phyloP scores from a whole-genome alignment of 1,140 invertebrate species.

The Palaemon carinicauda region DNA sequence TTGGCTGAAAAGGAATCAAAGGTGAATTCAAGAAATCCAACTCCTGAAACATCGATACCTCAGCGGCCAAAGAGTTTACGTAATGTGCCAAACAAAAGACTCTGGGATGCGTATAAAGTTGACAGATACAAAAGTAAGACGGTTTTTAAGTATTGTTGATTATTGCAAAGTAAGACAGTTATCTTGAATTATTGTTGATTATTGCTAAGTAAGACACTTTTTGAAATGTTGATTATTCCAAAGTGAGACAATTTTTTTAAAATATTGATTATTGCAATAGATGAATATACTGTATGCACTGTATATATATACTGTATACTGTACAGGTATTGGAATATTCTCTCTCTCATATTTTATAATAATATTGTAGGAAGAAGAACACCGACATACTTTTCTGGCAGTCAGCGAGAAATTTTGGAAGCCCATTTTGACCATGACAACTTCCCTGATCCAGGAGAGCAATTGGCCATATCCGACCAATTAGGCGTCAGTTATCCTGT shows the following conservation, averaged over 20 bases:
- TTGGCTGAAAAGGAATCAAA: background rate
- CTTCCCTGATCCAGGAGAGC: slow-evolving; percentile 43
- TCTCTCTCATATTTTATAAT: background rate
- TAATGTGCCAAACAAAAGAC: slow-evolving; percentile 26
- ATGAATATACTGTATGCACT: no score
- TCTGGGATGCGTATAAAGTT: slow-evolving; percentile 14
- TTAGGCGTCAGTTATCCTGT: slow-evolving; percentile 43
- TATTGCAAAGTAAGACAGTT: no score
- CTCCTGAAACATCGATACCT: background rate
- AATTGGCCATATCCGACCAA: slow-evolving; percentile 27
- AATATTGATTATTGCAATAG: no score
- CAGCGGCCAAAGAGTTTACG: background rate
- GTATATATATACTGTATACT: no score
- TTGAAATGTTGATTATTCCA: no score
- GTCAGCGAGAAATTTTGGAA: slow-evolving; percentile 36
- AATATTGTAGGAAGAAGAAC: slow-evolving; percentile 19
- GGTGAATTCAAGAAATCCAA: background rate
- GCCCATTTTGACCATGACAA: slow-evolving; percentile 48
- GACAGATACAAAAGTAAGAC: slow-evolving; percentile 29
- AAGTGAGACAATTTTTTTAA: no score
- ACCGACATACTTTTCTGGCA: slow-evolving; percentile 40
- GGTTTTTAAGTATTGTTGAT: background rate
- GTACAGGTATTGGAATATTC: no score
- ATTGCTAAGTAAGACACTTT: no score
- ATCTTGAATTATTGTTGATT: background rate